Evolutionary conservation across 2,888 invertebrate genomes (phyloP).

Genomic region (Syrista parreyssii): DNA sequence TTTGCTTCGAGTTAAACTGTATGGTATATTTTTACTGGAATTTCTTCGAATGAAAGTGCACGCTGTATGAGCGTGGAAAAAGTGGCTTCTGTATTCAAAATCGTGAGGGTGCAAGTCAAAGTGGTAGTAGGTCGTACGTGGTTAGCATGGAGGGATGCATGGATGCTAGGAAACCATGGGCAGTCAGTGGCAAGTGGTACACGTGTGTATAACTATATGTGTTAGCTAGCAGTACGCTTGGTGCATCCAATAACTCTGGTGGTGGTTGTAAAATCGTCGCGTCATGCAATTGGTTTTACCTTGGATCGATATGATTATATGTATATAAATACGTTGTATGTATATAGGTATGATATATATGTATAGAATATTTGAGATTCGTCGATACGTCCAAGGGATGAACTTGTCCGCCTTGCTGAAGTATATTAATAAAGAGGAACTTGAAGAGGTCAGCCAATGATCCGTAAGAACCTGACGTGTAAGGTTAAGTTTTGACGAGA

Average conservation of each 20-base stretch:
- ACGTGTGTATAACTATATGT: neutral
- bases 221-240: neutral
- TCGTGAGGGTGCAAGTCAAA: neutral
- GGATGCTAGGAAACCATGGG: neutral
- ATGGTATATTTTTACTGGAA: neutral
- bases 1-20: neutral
- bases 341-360: neutral
- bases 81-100: neutral
- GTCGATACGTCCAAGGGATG: neutral
- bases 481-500: neutral
- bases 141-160: neutral
- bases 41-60: neutral
- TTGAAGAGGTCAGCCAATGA: too few species aligned
- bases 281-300: neutral
- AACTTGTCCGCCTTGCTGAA: neutral
- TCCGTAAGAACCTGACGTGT: neutral
- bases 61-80: neutral
- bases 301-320: neutral
- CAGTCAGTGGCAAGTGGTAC: neutral
- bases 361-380: neutral
- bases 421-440: neutral
- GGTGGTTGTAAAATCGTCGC: neutral
- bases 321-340: neutral
- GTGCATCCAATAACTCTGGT: neutral
- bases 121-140: neutral